Base-by-base conservation (phyloP, 2,113 vertebrate species). In the Poeciliopsis occidentalis region DNA sequence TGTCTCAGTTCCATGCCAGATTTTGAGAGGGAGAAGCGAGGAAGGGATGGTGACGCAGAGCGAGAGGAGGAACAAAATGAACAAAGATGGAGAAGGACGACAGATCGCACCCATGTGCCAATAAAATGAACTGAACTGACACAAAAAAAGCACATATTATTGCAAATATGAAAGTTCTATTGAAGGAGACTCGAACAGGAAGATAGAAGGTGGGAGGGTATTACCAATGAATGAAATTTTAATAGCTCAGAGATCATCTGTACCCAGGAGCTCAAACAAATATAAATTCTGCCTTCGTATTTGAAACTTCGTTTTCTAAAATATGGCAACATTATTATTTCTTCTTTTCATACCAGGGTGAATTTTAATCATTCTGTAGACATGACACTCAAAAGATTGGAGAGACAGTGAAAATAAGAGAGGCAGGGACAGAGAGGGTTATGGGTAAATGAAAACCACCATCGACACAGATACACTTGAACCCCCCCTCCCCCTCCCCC, bases 221-320 rank as follows among this genome's bases (percentile, higher is more conserved):
- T 88, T 88, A 83, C 64, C 60, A 63, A n/a, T 37, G 62, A 90
- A 91, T 87, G n/a, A 44, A 89, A 88, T 86, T 89, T 88, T 86
- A 87, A 91, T 86, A 81, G 77, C 69, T 30, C 17, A 60, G 62
- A 84, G 81, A 88, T 86, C 84, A 89, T 60, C 61, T 66, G 26
- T 78, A 76, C 75, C 71, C 69, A 75, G 61, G 24, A 83, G 68
- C 85, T 84, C 79, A 88, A 91, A 85, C 78, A 75, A 29, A 86
- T 87, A 86, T 87, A 84, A 90, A 87, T 75, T 63, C 69, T 30
- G 39, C 79, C 41, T 84, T 47, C 27, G 70, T 81, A 73, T 83
- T 78, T 85, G 72, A 76, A 76, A 82, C 60, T 70, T 39, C 4
- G 71, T 80, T 79, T 75, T 60, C 10, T 70, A 72, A 84, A 79